phyloP scores from a whole-genome alignment of 2,797 vertebrate species.

The Spinus olivaceus region DNA sequence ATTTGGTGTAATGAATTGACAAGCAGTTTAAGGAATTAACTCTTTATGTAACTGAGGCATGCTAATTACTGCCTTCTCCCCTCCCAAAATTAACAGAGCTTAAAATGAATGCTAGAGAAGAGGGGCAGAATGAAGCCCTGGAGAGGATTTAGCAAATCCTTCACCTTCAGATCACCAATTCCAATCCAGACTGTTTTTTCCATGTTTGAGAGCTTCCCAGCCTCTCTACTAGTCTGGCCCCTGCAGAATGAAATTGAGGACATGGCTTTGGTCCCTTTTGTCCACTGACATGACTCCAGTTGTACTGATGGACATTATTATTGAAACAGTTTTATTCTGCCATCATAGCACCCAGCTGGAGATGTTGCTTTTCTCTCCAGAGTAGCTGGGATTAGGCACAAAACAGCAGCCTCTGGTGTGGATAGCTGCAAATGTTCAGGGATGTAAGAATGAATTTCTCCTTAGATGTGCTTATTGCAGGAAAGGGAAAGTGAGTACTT shows the following conservation, averaged over 20 bases:
- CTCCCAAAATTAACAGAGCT: background rate
- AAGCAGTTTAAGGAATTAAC: slow-evolving; percentile 47
- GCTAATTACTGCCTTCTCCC: background rate
- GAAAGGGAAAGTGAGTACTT: slow-evolving; percentile 8
- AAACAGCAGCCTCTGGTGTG: background rate
- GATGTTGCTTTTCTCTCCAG: background rate
- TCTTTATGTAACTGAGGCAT: slow-evolving; percentile 6
- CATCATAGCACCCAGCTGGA: background rate
- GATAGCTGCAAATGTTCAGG: background rate
- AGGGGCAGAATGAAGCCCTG: background rate
- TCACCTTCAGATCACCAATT: background rate
- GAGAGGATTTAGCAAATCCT: background rate
- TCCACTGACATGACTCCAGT: background rate
- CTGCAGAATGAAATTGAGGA: background rate
- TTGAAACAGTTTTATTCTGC: background rate
- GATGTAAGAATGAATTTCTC: background rate
- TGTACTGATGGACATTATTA: background rate
- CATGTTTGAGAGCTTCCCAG: background rate
- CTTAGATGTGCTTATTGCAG: background rate
- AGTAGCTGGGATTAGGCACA: background rate
- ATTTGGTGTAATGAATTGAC: slow-evolving; percentile 37
- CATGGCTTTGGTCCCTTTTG: background rate
- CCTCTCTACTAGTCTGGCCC: background rate
- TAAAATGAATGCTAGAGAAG: background rate
- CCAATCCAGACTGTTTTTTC: background rate